A percentile compares a stretch with the other conserved stretches of the same genome.
Conservation (phyloP, 2,113 vertebrate species). For the Sphyrna mokarran region DNA sequence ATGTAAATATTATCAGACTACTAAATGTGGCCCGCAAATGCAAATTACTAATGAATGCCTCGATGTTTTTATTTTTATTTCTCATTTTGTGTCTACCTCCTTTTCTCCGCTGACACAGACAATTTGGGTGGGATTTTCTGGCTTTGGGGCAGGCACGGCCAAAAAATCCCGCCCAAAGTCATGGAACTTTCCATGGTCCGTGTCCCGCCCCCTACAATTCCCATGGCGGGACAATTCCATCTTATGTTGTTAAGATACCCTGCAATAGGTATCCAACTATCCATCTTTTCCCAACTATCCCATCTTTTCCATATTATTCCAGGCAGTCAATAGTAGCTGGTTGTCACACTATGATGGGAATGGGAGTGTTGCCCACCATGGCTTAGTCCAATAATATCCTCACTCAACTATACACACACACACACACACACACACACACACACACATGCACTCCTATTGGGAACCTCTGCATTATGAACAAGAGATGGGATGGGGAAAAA, state of each 20-base stretch:
- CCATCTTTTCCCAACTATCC: neutral
- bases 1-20: neutral
- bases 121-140: too few relatives aligned
- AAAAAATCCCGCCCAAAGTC: too few relatives aligned
- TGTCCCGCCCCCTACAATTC: too few relatives aligned
- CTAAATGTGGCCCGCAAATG: neutral
- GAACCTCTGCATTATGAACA: neutral
- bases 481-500: neutral
- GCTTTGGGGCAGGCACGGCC: too few relatives aligned
- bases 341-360: neutral
- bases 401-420: neutral
- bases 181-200: too few relatives aligned
- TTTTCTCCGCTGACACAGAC: too few relatives aligned
- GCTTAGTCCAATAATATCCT: neutral
- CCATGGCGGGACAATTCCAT: too few relatives aligned
- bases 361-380: neutral
- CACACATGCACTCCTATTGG: neutral
- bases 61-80: neutral
- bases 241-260: neutral
- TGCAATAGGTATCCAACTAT: too few relatives aligned
- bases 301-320: neutral
- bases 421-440: neutral
- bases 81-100: neutral
- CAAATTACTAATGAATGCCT: too few relatives aligned
- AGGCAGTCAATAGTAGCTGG: neutral